These are phyloP conservation scores for Fringilla coelebs DNA, from an alignment of 2,797 vertebrate species.

Conservation along the genomic window DNA sequence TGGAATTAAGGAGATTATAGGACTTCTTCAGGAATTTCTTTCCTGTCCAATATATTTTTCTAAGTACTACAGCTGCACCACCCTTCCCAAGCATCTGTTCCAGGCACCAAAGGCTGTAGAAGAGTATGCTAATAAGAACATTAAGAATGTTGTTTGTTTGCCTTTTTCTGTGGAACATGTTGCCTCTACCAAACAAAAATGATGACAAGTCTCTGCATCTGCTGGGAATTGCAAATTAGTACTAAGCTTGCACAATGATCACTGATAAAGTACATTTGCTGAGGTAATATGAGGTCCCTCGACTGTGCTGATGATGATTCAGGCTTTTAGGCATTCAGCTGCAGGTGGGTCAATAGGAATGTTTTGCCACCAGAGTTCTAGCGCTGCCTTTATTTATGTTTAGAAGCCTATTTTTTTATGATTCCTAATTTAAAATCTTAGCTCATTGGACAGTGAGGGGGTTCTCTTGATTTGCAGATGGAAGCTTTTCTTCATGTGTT, in stretches of 20 bases:
- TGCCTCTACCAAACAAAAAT: slow-evolving; percentile 31
- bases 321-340: slow-evolving; percentile 27
- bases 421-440: neutral
- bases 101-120: neutral
- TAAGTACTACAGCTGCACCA: neutral
- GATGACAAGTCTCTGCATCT: slow-evolving; percentile 42
- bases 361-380: neutral
- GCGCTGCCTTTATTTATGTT: neutral
- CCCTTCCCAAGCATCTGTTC: slow-evolving; percentile 2
- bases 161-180: slow-evolving; percentile 27
- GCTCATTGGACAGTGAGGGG: neutral
- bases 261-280: slow-evolving; percentile 32
- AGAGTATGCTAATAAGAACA: neutral
- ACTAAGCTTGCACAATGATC: slow-evolving; percentile 23
- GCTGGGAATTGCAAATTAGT: slow-evolving; percentile 26
- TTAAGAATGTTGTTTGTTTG: slow-evolving; percentile 27
- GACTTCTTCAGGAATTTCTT: neutral
- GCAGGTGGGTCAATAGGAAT: neutral
- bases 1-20: neutral
- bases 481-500: neutral
- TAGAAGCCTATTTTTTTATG: neutral
- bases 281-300: slow-evolving; percentile 23
- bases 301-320: neutral
- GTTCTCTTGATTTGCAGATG: neutral
- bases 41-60: neutral